These are phyloP conservation scores for Meloidogyne chitwoodi DNA, from an alignment of 1,140 invertebrate genomes.

Conservation along the genomic window DNA sequence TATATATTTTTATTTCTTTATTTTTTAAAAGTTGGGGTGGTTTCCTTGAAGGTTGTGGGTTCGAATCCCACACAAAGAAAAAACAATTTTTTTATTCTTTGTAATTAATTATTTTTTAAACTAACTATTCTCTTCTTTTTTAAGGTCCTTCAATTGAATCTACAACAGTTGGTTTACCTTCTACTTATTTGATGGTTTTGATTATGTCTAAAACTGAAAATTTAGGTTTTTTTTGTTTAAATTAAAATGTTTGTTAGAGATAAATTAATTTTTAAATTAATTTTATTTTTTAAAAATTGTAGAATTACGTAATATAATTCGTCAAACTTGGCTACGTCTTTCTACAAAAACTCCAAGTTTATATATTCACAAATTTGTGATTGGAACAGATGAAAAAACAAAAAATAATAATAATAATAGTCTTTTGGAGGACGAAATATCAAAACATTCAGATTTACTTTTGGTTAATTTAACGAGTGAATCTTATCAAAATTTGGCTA, in stretches of 20 bases:
- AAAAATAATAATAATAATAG: not conserved
- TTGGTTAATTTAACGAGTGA: slow-evolving; percentile 42
- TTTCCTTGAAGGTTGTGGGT: no score
- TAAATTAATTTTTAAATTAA: not conserved
- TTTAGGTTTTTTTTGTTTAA: not conserved
- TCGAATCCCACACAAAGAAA: no score
- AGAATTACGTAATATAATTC: slow-evolving; percentile 38
- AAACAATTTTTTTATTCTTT: no score
- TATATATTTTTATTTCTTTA: not conserved
- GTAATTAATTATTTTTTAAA: no score
- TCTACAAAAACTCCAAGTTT: slow-evolving; percentile 41
- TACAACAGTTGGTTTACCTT: slow-evolving; percentile 1
- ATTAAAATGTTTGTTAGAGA: not conserved
- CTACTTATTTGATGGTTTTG: slow-evolving; percentile 54
- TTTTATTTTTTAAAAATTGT: slow-evolving; percentile 10
- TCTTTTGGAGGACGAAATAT: not conserved
- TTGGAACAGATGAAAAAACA: slow-evolving; percentile 44
- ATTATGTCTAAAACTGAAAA: slow-evolving; percentile 47
- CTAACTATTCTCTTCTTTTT: no score
- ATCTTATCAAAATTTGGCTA: slow-evolving; percentile 41
- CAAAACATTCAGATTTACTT: slow-evolving; percentile 38
- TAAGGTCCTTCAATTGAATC: not conserved
- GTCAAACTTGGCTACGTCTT: slow-evolving; percentile 55
- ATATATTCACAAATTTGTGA: slow-evolving; percentile 37
- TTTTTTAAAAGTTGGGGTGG: no score